Percentiles rank a stretch among this genome's conserved stretches.
Evolutionary conservation across 2,797 vertebrate species (phyloP).

Genomic region (Poecilia picta): DNA sequence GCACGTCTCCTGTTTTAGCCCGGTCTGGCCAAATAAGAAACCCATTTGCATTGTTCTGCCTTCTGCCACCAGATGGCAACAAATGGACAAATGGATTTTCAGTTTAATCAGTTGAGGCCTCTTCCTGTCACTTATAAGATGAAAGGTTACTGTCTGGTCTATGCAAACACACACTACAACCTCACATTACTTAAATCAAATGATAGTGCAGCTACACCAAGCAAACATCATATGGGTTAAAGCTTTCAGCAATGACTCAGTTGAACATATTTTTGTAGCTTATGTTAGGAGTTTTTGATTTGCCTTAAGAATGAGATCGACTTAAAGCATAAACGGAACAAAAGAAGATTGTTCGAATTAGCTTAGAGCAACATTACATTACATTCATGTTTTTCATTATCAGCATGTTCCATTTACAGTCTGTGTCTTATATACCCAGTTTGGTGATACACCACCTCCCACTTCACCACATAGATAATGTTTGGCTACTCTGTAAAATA

Average conservation of each 20-base stretch:
- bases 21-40: neutral
- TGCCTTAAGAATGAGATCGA: neutral
- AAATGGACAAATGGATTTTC: neutral
- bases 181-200: neutral
- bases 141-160: neutral
- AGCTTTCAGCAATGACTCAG: neutral
- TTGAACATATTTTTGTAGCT: neutral
- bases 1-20: neutral
- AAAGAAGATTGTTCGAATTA: neutral
- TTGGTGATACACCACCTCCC: neutral
- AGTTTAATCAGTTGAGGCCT: neutral
- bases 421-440: neutral
- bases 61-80: neutral
- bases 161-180: neutral
- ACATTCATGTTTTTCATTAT: neutral
- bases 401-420: neutral
- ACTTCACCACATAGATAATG: neutral
- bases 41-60: neutral
- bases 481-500: neutral
- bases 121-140: neutral
- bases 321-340: neutral
- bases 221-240: neutral
- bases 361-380: neutral
- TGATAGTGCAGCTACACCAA: neutral
- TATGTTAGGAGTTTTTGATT: neutral